phyloP scores from a whole-genome alignment of 2,797 vertebrate species.

The Sebastes trivittatus region DNA sequence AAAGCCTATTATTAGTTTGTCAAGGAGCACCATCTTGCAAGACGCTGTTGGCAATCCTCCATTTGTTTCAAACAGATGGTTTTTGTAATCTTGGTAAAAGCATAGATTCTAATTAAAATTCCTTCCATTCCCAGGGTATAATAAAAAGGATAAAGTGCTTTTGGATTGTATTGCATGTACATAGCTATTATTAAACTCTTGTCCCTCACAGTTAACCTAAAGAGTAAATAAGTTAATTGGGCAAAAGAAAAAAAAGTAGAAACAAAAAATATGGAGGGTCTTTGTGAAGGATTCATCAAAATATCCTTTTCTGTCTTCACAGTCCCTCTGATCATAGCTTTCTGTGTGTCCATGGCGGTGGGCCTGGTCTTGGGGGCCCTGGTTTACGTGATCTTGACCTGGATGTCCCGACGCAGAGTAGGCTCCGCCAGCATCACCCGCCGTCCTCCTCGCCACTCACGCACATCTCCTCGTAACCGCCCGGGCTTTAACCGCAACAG shows the following conservation, averaged over 20 bases:
- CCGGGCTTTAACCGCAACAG: constrained; percentile 90
- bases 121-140: constrained; percentile 10
- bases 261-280: neutral
- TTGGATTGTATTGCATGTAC: neutral
- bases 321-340: constrained; percentile 92
- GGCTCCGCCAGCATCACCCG: constrained; percentile 92
- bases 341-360: constrained; percentile 92
- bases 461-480: constrained; percentile 77
- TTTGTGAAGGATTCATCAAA: neutral
- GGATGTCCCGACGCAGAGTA: constrained; percentile 89
- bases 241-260: neutral
- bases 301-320: constrained; percentile 30
- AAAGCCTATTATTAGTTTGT: constrained; percentile 53
- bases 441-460: constrained; percentile 79
- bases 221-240: neutral
- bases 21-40: constrained; percentile 27
- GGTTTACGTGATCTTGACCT: constrained; percentile 88
- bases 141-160: constrained; percentile 3
- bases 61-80: constrained; percentile 32
- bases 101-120: constrained; percentile 44
- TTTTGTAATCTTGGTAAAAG: constrained; percentile 18
- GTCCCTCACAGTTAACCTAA: neutral
- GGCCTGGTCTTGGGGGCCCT: constrained; percentile 90
- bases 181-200: neutral
- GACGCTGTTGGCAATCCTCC: constrained; percentile 24